Evolutionary conservation across 2,888 invertebrate species (phyloP).

Genomic region (Anodontia alba): DNA sequence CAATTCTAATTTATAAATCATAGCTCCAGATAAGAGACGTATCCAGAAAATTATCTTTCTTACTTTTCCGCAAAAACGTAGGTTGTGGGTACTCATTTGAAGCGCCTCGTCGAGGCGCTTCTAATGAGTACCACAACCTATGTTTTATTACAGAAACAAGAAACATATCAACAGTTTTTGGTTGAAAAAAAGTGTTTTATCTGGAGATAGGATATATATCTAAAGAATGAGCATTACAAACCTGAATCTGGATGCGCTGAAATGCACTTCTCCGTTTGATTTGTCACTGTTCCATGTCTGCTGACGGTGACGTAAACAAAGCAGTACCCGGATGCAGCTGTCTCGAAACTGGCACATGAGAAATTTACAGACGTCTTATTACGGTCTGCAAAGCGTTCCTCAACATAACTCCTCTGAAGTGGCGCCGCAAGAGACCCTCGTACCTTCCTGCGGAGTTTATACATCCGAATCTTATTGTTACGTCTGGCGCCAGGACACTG

Average conservation of each 20-base stretch:
- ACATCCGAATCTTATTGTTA: conserved; percentile 77
- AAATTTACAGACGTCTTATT: conserved; percentile 65
- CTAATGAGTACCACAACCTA: no score
- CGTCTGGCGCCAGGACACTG: conserved; percentile 71
- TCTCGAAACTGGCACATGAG: conserved; percentile 73
- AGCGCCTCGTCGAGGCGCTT: no score
- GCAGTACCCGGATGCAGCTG: conserved; percentile 76
- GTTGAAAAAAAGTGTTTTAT: no score
- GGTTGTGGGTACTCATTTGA: no score
- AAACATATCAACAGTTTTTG: no score
- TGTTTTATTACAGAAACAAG: no score
- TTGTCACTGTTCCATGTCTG: conserved; percentile 69
- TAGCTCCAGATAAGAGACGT: no score
- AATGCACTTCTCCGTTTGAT: conserved; percentile 74
- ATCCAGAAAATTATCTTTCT: no score
- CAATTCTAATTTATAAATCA: no score
- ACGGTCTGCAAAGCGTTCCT: conserved; percentile 68
- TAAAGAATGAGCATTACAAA: no score
- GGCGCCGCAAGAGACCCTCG: conserved; percentile 76
- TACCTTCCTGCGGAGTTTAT: conserved; percentile 64
- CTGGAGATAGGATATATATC: no score
- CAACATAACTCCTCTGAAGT: conserved; percentile 66
- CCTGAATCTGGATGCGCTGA: conserved; percentile 77
- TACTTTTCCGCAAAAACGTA: no score
- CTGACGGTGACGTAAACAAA: conserved; percentile 79